phyloP scores from a whole-genome alignment of 2,113 vertebrate genomes.

The Lycocorax pyrrhopterus region DNA sequence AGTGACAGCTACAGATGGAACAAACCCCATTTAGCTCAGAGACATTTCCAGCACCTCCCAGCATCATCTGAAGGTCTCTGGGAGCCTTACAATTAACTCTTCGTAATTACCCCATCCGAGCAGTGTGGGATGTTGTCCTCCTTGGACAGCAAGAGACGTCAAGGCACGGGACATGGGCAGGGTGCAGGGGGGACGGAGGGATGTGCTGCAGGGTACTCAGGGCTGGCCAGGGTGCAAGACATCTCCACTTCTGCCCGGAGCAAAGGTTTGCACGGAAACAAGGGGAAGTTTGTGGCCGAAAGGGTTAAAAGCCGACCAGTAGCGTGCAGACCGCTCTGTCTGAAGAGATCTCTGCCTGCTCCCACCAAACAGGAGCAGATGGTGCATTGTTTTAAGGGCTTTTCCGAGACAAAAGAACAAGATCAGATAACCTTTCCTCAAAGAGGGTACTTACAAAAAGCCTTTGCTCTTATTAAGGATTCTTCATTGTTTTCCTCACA shows the following conservation, averaged over 20 bases:
- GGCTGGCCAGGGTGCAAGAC: background rate
- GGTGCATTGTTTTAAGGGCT: slow-evolving; percentile 63
- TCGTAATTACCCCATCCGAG: background rate
- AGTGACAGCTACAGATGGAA: background rate
- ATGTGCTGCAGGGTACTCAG: background rate
- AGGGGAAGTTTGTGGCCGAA: background rate
- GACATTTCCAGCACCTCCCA: background rate
- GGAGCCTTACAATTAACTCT: background rate
- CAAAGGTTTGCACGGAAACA: background rate
- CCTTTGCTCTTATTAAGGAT: slow-evolving; percentile 52
- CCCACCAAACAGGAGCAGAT: slow-evolving; percentile 58
- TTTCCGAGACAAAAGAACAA: slow-evolving; percentile 53
- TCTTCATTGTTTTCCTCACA: slow-evolving; percentile 49
- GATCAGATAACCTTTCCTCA: slow-evolving; percentile 60
- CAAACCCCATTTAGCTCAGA: background rate
- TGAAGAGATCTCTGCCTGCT: slow-evolving; percentile 15
- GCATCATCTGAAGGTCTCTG: background rate
- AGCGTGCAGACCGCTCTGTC: background rate
- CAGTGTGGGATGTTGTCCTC: background rate
- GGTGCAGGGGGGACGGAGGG: background rate
- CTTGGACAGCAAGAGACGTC: background rate
- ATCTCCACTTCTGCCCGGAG: background rate
- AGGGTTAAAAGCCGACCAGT: slow-evolving; percentile 38
- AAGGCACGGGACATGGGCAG: background rate
- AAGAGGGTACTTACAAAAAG: slow-evolving; percentile 55